Evolutionary conservation across 1,140 invertebrate species (phyloP).

Genomic region (Drosophila setifemur): DNA sequence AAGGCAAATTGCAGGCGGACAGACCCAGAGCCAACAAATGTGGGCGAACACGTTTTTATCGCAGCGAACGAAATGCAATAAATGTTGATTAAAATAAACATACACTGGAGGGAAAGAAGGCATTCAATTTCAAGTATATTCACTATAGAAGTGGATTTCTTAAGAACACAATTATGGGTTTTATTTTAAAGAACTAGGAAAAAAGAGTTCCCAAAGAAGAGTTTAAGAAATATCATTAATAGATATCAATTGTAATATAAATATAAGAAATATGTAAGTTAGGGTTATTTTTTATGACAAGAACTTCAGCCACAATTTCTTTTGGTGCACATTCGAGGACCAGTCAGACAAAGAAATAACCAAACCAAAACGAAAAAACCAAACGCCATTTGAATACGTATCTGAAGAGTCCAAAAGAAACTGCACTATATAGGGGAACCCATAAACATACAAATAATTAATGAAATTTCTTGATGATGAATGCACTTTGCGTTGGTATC

Average conservation of each 20-base stretch:
- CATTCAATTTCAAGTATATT: no score
- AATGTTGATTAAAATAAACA: slow-evolving; percentile 78
- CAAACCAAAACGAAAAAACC: slow-evolving; percentile 14
- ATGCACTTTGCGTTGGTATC: slow-evolving; percentile 50
- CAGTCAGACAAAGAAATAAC: slow-evolving; percentile 1
- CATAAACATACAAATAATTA: slow-evolving; percentile 41
- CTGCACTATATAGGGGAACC: slow-evolving; percentile 20
- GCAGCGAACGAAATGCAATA: slow-evolving; percentile 74
- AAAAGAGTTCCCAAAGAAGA: no score
- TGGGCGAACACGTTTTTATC: slow-evolving; percentile 80
- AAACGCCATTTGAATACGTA: slow-evolving; percentile 11
- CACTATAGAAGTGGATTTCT: no score
- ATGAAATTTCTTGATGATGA: slow-evolving; percentile 36
- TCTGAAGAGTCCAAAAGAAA: slow-evolving; percentile 30
- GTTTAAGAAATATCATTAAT: no score
- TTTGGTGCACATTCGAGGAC: slow-evolving; percentile 14
- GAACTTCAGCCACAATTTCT: no score
- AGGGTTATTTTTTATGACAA: no score
- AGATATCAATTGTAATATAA: no score
- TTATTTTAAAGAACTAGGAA: no score
- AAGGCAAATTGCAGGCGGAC: slow-evolving; percentile 62
- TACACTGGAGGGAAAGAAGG: slow-evolving; percentile 5
- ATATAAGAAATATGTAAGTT: no score
- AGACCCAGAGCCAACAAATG: slow-evolving; percentile 48
- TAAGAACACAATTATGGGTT: no score